Percentiles rank a stretch among this genome's conserved stretches.
These are phyloP conservation scores for Cistogaster globosa DNA, from an alignment of 2,888 invertebrate genomes.

Conservation along the genomic window DNA sequence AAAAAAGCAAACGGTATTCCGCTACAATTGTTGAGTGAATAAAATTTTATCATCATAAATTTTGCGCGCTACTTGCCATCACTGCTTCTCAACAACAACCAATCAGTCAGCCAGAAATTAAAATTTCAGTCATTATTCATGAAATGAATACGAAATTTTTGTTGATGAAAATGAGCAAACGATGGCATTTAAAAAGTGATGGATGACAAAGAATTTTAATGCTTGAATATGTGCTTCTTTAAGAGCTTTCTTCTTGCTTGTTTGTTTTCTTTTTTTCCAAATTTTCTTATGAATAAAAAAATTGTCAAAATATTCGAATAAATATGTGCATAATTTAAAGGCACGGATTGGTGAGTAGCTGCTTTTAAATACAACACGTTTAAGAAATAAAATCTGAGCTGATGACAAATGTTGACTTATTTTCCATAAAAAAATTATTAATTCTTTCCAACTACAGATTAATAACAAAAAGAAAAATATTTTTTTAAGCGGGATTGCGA, in stretches of 20 bases:
- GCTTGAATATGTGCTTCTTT: neutral
- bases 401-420: too few species aligned
- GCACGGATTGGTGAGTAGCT: too few species aligned
- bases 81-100: neutral
- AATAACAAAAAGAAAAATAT: too few species aligned
- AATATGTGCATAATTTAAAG: too few species aligned
- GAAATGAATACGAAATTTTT: slow-evolving; percentile 27
- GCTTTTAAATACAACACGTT: too few species aligned
- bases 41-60: neutral
- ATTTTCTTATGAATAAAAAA: neutral
- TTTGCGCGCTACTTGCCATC: neutral
- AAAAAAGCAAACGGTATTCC: too few species aligned
- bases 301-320: neutral
- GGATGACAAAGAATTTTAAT: slow-evolving; percentile 11
- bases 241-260: neutral
- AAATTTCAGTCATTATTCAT: slow-evolving; percentile 44
- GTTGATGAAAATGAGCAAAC: slow-evolving; percentile 8
- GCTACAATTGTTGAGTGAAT: neutral
- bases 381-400: too few species aligned
- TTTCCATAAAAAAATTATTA: too few species aligned
- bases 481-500: too few species aligned
- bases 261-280: neutral
- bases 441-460: too few species aligned
- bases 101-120: slow-evolving; percentile 21
- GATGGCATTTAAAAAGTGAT: slow-evolving; percentile 15